A percentile compares a stretch with the other conserved stretches of the same genome.
Conservation (phyloP, 2,888 invertebrate genomes). For the Ditula angustiorana region DNA sequence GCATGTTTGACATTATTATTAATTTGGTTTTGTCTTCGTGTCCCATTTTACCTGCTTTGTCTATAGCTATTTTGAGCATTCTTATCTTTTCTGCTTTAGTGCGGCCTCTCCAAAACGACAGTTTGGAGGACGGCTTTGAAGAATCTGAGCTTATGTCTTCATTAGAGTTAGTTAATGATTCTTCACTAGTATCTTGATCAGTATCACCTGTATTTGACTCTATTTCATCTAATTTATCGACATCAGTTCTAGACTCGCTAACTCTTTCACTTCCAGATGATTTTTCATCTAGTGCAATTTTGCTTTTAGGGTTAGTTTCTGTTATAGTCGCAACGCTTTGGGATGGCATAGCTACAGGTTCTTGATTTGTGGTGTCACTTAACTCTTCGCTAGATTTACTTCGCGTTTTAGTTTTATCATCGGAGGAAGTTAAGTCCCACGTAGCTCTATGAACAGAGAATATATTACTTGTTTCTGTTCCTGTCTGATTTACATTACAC, state of each 20-base stretch:
- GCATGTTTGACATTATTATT: conserved; percentile 55
- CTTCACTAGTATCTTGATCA: not conserved
- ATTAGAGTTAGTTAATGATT: not conserved
- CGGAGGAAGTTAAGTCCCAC: conserved; percentile 55
- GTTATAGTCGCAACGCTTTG: not conserved
- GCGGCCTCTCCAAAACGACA: conserved; percentile 31
- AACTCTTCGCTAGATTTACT: conserved; percentile 16
- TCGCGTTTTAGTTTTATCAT: conserved; percentile 46
- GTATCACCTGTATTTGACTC: not conserved
- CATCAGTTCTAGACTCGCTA: conserved; percentile 4
- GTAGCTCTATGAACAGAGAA: conserved; percentile 62
- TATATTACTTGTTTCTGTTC: conserved; percentile 50
- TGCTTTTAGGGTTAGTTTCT: not conserved
- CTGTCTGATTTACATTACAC: conserved; percentile 2
- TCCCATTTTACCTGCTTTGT: conserved; percentile 53
- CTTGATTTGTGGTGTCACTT: conserved; percentile 31
- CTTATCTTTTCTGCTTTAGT: conserved; percentile 60
- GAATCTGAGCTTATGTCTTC: not conserved
- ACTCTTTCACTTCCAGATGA: not conserved
- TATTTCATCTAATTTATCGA: conserved; percentile 14
- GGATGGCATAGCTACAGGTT: not conserved
- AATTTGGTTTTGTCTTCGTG: conserved; percentile 56
- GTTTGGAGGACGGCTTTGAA: conserved; percentile 40
- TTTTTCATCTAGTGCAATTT: conserved; percentile 1
- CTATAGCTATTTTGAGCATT: conserved; percentile 61